Conservation (phyloP, 2,113 vertebrate genomes). For the Callipepla californica region DNA sequence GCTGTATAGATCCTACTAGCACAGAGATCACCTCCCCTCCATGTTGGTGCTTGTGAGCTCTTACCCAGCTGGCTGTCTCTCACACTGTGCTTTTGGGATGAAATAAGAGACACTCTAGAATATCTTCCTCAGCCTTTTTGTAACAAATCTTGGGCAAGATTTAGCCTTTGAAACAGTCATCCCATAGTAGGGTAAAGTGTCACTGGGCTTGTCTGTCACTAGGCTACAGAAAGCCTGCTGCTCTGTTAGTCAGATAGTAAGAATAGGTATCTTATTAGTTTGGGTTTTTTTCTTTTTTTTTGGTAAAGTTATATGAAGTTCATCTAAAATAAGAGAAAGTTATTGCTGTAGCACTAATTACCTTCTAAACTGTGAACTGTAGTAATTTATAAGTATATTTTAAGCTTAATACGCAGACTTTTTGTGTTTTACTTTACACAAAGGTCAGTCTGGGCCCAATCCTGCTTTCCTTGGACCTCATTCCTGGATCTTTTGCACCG, state of each 20-base stretch:
- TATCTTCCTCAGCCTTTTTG: not conserved
- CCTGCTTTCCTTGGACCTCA: not conserved
- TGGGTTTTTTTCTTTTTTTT: not conserved
- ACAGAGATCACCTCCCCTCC: not conserved
- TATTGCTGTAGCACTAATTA: slow-evolving; percentile 6
- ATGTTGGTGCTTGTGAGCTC: rapidly evolving
- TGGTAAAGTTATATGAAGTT: not conserved
- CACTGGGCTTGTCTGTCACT: not conserved
- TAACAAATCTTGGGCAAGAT: not conserved
- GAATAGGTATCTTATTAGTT: not conserved
- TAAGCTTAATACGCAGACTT: not conserved
- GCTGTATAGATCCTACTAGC: not conserved
- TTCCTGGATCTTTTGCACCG: not conserved
- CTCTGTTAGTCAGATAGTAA: slow-evolving; percentile 23
- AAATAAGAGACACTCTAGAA: not conserved
- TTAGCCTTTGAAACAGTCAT: slow-evolving; percentile 39
- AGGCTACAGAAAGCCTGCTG: not conserved
- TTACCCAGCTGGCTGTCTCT: not conserved
- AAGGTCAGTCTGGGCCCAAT: not conserved
- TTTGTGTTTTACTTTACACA: not conserved
- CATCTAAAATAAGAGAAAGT: not conserved
- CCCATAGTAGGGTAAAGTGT: not conserved
- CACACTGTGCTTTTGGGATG: not conserved
- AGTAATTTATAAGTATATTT: slow-evolving; percentile 6
- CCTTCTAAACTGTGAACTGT: slow-evolving; percentile 3